These are phyloP conservation scores for Panopea generosa DNA, from an alignment of 2,888 invertebrate species.

Conservation along the genomic window DNA sequence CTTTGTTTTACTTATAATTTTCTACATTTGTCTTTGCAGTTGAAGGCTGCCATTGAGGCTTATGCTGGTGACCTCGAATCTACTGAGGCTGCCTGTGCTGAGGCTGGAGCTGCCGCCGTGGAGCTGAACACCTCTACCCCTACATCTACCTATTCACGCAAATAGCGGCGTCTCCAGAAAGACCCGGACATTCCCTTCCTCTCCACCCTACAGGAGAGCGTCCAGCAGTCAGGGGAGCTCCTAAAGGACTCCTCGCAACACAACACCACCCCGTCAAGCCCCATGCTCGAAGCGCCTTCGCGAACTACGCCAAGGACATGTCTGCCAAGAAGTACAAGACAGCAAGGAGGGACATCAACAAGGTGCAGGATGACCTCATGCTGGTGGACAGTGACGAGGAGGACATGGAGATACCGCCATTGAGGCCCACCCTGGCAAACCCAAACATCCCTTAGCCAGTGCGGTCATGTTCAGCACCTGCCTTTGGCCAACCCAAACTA, in stretches of 20 bases:
- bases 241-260: constrained; percentile 2
- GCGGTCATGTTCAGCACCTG: not conserved
- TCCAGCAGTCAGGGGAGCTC: no score
- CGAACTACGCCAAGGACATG: not conserved
- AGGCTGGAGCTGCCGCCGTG: constrained; percentile 3
- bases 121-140: constrained; percentile 1
- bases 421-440: not conserved
- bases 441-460: not conserved
- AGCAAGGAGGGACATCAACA: no score
- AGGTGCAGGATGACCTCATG: not conserved
- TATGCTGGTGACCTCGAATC: constrained; percentile 1
- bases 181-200: no score
- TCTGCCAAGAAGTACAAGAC: no score
- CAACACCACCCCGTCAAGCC: constrained; percentile 2
- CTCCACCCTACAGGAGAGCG: not conserved
- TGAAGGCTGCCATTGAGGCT: constrained; percentile 2
- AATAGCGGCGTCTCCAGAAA: no score
- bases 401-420: constrained; percentile 1
- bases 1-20: not conserved
- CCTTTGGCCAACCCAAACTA: not conserved
- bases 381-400: constrained; percentile 4
- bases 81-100: constrained; percentile 2
- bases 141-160: no score
- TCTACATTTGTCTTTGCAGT: constrained; percentile 4
- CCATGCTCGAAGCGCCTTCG: not conserved